Evolutionary conservation across 1,140 invertebrate genomes (phyloP).

Genomic region (Stegodyphus dumicola): DNA sequence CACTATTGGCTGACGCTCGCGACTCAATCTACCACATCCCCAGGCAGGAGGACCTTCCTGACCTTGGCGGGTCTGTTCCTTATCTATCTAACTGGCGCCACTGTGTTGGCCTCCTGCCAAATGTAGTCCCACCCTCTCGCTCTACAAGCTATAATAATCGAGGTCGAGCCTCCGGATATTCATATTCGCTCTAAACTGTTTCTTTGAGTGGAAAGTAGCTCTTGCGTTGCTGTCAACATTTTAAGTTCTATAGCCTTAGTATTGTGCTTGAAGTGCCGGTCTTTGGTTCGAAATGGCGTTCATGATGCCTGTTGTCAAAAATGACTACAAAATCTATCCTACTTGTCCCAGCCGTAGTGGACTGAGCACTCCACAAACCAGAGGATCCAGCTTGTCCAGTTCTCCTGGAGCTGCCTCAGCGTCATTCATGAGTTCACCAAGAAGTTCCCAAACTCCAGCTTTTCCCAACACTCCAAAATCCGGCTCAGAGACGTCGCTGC

Average conservation of each 20-base stretch:
- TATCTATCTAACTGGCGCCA: slow-evolving; percentile 37
- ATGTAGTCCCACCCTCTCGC: neutral
- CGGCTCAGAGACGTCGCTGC: slow-evolving; percentile 75
- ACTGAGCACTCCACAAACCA: slow-evolving; percentile 80
- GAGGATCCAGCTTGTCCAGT: slow-evolving; percentile 78
- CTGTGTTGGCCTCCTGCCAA: slow-evolving; percentile 28
- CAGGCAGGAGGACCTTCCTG: slow-evolving; percentile 41
- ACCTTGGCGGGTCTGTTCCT: slow-evolving; percentile 45
- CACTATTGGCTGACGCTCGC: neutral
- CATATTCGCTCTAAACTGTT: neutral
- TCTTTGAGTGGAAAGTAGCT: neutral
- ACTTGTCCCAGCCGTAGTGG: slow-evolving; percentile 73
- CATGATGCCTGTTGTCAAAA: slow-evolving; percentile 92
- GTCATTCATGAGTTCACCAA: slow-evolving; percentile 29
- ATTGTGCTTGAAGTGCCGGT: neutral
- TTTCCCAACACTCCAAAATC: slow-evolving; percentile 73
- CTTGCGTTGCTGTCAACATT: neutral
- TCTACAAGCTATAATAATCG: slow-evolving; percentile 15
- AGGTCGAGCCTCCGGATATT: slow-evolving; percentile 28
- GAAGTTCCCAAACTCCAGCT: slow-evolving; percentile 66
- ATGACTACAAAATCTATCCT: slow-evolving; percentile 87
- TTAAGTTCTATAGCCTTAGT: neutral
- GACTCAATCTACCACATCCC: neutral
- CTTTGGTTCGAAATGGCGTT: slow-evolving; percentile 79
- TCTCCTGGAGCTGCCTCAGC: slow-evolving; percentile 72